Evolutionary conservation across 2,888 invertebrate genomes (phyloP).

Genomic region (Drosophila sordidula): DNA sequence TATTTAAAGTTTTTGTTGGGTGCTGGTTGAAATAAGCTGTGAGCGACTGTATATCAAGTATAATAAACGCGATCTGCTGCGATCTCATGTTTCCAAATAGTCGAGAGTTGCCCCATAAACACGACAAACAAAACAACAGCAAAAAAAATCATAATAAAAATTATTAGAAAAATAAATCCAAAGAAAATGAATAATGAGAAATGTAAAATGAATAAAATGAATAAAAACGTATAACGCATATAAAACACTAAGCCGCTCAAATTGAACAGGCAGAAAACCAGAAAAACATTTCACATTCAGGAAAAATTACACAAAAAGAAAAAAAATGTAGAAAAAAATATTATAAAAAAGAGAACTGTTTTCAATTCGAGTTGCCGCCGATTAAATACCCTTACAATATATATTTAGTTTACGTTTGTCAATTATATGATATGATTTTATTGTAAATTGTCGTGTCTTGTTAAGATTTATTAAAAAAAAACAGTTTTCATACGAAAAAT

Average conservation of each 20-base stretch:
- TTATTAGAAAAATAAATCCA: constrained; percentile 19
- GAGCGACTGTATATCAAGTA: constrained; percentile 16
- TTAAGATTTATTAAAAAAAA: too few species aligned
- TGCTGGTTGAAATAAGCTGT: too few species aligned
- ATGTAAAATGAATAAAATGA: constrained; percentile 38
- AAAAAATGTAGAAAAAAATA: constrained; percentile 10
- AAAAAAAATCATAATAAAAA: constrained; percentile 17
- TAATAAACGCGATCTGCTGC: constrained; percentile 43
- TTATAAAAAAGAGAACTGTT: constrained; percentile 1
- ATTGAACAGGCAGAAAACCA: constrained; percentile 52
- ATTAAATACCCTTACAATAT: background rate
- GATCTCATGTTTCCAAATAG: constrained; percentile 49
- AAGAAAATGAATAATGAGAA: constrained; percentile 44
- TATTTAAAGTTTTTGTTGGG: too few species aligned
- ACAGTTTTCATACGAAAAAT: too few species aligned
- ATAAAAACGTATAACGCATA: constrained; percentile 5
- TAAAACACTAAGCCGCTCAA: constrained; percentile 48
- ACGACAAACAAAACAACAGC: constrained; percentile 21
- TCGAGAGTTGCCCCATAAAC: constrained; percentile 36
- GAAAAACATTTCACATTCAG: constrained; percentile 66
- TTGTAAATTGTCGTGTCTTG: too few species aligned
- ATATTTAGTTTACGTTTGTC: too few species aligned
- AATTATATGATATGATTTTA: too few species aligned
- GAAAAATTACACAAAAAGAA: constrained; percentile 49
- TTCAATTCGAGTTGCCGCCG: background rate